These are phyloP conservation scores for Drosophila teissieri DNA, from an alignment of 1,140 invertebrate species.

Conservation along the genomic window DNA sequence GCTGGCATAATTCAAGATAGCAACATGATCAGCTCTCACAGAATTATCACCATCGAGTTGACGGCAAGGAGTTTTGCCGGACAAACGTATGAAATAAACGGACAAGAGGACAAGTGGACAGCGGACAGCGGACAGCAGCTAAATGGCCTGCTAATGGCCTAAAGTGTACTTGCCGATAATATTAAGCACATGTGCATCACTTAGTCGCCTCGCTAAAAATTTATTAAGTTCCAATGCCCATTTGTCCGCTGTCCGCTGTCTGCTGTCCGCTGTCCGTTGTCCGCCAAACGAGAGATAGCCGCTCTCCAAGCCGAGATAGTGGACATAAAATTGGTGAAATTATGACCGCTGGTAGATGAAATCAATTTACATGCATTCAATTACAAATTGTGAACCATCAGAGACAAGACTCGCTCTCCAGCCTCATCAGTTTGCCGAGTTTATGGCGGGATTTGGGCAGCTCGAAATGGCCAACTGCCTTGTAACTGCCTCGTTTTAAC, in stretches of 20 bases:
- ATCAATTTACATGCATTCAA: slow-evolving; percentile 83
- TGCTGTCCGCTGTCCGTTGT: slow-evolving; percentile 27
- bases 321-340: slow-evolving; percentile 29
- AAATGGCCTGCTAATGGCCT: slow-evolving; percentile 83
- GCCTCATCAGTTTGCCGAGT: slow-evolving; percentile 28
- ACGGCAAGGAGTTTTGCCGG: not conserved
- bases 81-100: not conserved
- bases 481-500: slow-evolving; percentile 51
- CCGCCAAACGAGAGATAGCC: slow-evolving; percentile 34
- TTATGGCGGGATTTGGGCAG: slow-evolving; percentile 34
- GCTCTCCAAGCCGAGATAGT: slow-evolving; percentile 5
- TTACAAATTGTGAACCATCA: slow-evolving; percentile 79
- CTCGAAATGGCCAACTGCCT: slow-evolving; percentile 33
- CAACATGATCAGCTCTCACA: slow-evolving; percentile 43
- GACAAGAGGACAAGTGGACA: not conserved
- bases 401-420: slow-evolving; percentile 20
- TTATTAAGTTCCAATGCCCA: slow-evolving; percentile 58
- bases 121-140: slow-evolving; percentile 37
- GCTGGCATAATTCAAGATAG: slow-evolving; percentile 83
- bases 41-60: slow-evolving; percentile 57
- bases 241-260: slow-evolving; percentile 36
- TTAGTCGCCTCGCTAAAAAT: slow-evolving; percentile 36
- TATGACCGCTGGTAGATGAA: slow-evolving; percentile 58
- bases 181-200: slow-evolving; percentile 73
- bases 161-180: slow-evolving; percentile 83